Conservation (phyloP, 2,113 vertebrate genomes). For the Lagopus leucura region DNA sequence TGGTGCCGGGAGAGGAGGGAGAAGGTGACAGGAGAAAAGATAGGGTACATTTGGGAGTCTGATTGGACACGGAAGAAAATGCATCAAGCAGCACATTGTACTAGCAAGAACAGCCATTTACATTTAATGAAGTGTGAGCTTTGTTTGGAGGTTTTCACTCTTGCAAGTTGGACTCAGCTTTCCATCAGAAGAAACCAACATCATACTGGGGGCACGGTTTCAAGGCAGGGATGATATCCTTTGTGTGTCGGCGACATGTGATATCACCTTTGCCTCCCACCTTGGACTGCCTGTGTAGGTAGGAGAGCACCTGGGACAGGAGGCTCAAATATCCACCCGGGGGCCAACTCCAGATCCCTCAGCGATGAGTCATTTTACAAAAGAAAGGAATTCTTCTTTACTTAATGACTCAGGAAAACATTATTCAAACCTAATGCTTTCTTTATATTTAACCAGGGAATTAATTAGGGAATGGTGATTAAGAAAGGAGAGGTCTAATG, state of each 20-base stretch:
- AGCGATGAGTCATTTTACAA: conserved; percentile 67
- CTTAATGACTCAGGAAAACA: conserved; percentile 75
- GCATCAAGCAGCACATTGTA: background rate
- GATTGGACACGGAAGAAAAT: background rate
- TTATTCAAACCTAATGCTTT: conserved; percentile 74
- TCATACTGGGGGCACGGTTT: background rate
- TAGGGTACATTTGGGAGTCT: background rate
- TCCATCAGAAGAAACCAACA: conserved; percentile 2
- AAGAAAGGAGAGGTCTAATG: conserved; percentile 68
- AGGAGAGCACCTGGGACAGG: conserved; percentile 32
- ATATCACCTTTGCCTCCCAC: conserved; percentile 15
- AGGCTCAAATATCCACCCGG: conserved; percentile 51
- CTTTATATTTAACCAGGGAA: conserved; percentile 80
- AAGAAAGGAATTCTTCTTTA: conserved; percentile 74
- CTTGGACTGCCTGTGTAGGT: conserved; percentile 7
- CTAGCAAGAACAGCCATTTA: background rate
- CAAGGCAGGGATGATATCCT: background rate
- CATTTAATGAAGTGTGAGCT: background rate
- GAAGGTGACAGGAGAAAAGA: background rate
- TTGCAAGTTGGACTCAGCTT: background rate
- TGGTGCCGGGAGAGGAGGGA: background rate
- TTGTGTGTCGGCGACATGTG: background rate
- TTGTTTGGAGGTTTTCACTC: background rate
- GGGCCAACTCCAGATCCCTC: conserved; percentile 24
- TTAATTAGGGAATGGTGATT: conserved; percentile 77